A percentile compares a stretch with the other conserved stretches of the same genome.
These are phyloP conservation scores for Catostomus latipinnis DNA, from an alignment of 2,797 vertebrate species.

Conservation along the genomic window DNA sequence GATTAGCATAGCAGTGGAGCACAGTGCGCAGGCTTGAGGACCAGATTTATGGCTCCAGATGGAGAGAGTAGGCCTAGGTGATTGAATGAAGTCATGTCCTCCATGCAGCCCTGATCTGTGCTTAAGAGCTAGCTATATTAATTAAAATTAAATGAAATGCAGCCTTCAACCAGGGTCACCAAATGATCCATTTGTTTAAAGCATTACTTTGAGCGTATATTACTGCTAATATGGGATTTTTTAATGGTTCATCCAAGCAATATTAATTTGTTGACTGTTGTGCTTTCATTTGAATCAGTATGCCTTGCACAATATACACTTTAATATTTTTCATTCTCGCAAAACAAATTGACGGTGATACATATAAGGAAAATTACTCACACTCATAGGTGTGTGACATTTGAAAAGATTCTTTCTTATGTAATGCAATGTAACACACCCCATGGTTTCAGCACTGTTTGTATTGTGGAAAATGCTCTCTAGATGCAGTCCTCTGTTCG, in stretches of 20 bases:
- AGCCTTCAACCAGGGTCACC: conserved; percentile 46
- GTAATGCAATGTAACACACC: conserved; percentile 18
- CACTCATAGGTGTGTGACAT: conserved; percentile 4
- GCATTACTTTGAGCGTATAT: conserved; percentile 48
- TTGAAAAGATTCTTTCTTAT: not conserved
- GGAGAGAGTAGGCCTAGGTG: conserved; percentile 49
- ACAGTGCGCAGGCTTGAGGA: not conserved
- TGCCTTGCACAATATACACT: not conserved
- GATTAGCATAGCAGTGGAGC: conserved; percentile 1
- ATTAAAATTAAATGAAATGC: conserved; percentile 65
- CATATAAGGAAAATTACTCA: not conserved
- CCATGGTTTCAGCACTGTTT: conserved; percentile 8
- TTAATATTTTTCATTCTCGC: not conserved
- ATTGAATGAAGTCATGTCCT: conserved; percentile 56
- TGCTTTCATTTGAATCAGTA: conserved; percentile 9
- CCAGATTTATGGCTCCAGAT: conserved; percentile 50
- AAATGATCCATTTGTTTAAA: conserved; percentile 38
- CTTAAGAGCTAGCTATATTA: conserved; percentile 53
- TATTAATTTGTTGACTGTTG: conserved; percentile 37
- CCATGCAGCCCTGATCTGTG: conserved; percentile 26
- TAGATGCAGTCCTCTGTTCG: conserved; percentile 1
- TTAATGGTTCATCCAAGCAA: conserved; percentile 13
- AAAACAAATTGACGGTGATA: not conserved
- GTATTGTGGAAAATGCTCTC: conserved; percentile 11
- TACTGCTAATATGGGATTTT: conserved; percentile 27